Base-by-base conservation (phyloP, 1,140 invertebrate species). In the Aphelinus certus region DNA sequence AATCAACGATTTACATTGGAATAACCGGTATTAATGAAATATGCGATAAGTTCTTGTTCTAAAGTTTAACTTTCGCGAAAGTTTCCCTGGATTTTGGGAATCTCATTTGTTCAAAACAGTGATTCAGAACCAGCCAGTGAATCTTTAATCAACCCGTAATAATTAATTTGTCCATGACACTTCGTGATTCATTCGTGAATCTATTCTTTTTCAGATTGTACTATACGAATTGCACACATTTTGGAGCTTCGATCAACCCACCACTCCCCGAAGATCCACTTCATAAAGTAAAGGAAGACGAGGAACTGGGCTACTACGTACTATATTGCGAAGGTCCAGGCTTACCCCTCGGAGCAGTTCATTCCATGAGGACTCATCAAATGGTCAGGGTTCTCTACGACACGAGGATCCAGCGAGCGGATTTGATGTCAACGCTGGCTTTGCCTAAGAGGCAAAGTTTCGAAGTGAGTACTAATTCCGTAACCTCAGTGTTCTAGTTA, bases 141-240 rank as follows among this genome's bases (percentile, higher is more conserved):
- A 26, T 26, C 26, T 26, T 0, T 26, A 26, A 26, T 26, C 26
- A 26, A 26, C 26, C 26, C 26, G 26, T 26, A 26, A 26, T 26
- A 0, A 26, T 26, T 26, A 26, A 26, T 26, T 26, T 26, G 26
- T 26, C 26, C 26, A 26, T 26, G 0, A n/a, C 26, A 26, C 0
- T 0, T 26, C 26, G 26, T 0, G 26, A 26, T 26, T 26, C 26
- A 26, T 26, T 26, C 26, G 26, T 26, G 26, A 0, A 26, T 26
- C 26, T 26, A 0, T 26, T 67, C 65, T 66, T 76, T 78, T 60
- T 0, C 76, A 88, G 87, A 49, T 83, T 85, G 80, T 92, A 93
- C 81, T 95, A 95, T 84, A 90, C 90, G 46, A 95, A 95, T 84
- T 95, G 94, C 84, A 92, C 93, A 1, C 93, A 93, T 86, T 95